Conservation (phyloP, 2,888 invertebrate genomes). For the Tridacna crocea region DNA sequence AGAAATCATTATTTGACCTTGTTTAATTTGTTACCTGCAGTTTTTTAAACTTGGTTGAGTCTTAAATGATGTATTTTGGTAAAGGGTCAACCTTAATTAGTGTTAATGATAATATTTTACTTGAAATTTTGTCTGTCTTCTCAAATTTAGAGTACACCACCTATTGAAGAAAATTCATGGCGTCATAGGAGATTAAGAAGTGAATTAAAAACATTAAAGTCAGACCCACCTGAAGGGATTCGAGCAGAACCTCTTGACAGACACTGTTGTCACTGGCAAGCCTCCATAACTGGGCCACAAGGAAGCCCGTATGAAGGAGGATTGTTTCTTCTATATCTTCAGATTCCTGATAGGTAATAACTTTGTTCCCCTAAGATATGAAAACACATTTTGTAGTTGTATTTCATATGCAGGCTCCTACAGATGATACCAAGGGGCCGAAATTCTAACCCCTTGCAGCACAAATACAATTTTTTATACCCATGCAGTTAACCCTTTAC, state of each 20-base stretch:
- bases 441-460: background rate
- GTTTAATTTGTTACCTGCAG: too few species aligned
- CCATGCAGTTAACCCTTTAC: background rate
- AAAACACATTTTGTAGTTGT: too few species aligned
- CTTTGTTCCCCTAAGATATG: too few species aligned
- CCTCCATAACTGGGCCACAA: constrained; percentile 94
- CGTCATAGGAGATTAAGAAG: constrained; percentile 91
- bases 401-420: background rate
- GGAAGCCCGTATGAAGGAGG: constrained; percentile 98
- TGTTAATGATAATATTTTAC: too few species aligned
- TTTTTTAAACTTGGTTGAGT: too few species aligned
- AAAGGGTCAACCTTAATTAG: too few species aligned
- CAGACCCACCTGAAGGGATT: constrained; percentile 94
- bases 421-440: background rate
- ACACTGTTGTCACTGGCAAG: constrained; percentile 96
- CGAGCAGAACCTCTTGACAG: constrained; percentile 92
- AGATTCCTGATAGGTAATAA: constrained; percentile 88
- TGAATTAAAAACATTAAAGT: constrained; percentile 87
- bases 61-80: too few species aligned
- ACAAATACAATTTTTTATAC: background rate
- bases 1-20: too few species aligned
- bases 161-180: constrained; percentile 91
- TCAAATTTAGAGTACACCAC: constrained; percentile 80
- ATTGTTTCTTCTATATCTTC: constrained; percentile 94
- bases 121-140: background rate